Conservation (phyloP, 2,113 vertebrate genomes). For the Motacilla alba region DNA sequence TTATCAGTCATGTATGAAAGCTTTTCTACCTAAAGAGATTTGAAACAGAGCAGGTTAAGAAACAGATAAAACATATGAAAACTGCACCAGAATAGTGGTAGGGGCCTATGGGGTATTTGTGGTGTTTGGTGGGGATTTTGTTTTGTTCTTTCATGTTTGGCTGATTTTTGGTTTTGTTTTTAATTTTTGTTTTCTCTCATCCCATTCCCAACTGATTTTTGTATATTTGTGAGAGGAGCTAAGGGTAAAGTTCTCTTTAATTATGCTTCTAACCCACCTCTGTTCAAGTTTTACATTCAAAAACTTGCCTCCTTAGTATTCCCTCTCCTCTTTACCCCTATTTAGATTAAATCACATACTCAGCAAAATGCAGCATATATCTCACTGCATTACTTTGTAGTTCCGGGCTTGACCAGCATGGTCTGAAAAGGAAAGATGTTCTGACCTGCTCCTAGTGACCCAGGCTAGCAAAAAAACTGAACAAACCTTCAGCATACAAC, state of each 20-base stretch:
- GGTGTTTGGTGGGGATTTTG: rapidly evolving
- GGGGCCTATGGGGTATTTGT: neutral
- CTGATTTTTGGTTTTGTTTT: neutral
- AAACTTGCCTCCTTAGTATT: neutral
- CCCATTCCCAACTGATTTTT: neutral
- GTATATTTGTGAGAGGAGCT: neutral
- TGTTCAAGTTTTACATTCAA: neutral
- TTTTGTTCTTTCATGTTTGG: neutral
- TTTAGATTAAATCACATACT: neutral
- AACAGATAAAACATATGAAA: neutral
- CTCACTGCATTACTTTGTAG: neutral
- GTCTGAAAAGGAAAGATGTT: neutral
- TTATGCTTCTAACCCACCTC: neutral
- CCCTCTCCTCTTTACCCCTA: neutral
- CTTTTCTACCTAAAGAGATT: neutral
- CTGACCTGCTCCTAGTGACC: neutral
- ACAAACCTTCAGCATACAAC: neutral
- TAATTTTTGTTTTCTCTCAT: neutral
- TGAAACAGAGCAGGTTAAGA: neutral
- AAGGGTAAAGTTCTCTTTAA: neutral
- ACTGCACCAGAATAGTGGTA: neutral
- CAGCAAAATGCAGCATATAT: neutral
- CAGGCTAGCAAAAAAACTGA: rapidly evolving
- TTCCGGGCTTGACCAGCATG: neutral
- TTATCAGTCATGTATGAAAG: neutral